phyloP scores from a whole-genome alignment of 1,140 invertebrate species.

The Diorhabda sublineata region DNA sequence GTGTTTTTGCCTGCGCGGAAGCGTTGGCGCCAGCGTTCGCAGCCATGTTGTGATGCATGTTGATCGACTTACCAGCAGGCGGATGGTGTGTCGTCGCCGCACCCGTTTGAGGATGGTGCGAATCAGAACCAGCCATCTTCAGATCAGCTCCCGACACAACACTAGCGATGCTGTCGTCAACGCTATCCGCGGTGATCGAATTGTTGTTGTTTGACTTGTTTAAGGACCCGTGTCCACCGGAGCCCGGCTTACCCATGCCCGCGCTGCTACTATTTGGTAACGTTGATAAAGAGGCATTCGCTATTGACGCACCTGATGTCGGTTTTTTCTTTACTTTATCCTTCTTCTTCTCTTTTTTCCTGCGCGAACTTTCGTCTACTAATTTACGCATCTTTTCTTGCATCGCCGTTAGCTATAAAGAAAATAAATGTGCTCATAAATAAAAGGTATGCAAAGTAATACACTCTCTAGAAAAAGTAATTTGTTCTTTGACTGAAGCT shows the following conservation, averaged over 20 bases:
- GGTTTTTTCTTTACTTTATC: conserved; percentile 62
- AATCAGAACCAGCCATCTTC: conserved; percentile 50
- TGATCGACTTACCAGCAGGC: conserved; percentile 39
- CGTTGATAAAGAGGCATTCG: conserved; percentile 5
- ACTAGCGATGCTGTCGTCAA: conserved; percentile 54
- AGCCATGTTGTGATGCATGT: conserved; percentile 44
- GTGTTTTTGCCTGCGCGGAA: conserved; percentile 45
- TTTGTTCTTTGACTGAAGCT: too few species aligned
- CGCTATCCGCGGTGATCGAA: conserved; percentile 51
- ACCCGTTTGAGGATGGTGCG: conserved; percentile 20
- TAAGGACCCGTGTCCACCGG: conserved; percentile 51
- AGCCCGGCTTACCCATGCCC: conserved; percentile 48
- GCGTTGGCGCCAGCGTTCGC: conserved; percentile 42
- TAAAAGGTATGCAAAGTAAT: too few species aligned
- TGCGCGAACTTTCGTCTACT: conserved; percentile 75
- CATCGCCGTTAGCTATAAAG: conserved; percentile 67
- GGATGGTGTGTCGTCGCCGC: conserved; percentile 36
- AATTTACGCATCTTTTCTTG: conserved; percentile 90
- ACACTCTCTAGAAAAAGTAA: too few species aligned
- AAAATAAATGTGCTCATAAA: too few species aligned
- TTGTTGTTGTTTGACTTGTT: conserved; percentile 53
- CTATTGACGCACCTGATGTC: conserved; percentile 24
- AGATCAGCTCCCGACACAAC: conserved; percentile 53
- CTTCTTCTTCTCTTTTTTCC: conserved; percentile 77
- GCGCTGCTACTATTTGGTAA: conserved; percentile 45